phyloP scores from a whole-genome alignment of 1,140 invertebrate species.

The Dermatophagoides farinae region DNA sequence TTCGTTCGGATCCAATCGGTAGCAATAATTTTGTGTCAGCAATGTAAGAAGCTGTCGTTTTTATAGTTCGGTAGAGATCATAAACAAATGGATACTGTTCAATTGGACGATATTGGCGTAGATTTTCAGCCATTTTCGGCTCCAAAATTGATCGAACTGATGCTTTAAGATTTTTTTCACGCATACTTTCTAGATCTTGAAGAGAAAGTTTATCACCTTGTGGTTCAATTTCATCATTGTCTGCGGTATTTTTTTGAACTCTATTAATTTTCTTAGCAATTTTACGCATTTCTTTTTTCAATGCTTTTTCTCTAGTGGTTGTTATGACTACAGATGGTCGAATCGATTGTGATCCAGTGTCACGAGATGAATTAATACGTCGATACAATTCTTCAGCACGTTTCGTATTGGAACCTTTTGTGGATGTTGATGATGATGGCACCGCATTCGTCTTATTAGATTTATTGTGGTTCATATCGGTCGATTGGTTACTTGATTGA shows the following conservation, averaged over 20 bases:
- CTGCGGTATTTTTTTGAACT: neutral
- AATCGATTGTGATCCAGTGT: neutral
- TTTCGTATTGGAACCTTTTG: neutral
- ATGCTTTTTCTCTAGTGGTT: slow-evolving; percentile 14
- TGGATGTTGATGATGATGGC: neutral
- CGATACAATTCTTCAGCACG: neutral
- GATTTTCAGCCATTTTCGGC: slow-evolving; percentile 23
- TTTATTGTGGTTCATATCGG: neutral
- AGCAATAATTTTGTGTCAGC: slow-evolving; percentile 49
- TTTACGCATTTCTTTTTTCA: slow-evolving; percentile 15
- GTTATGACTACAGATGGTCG: slow-evolving; percentile 11
- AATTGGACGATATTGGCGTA: slow-evolving; percentile 27
- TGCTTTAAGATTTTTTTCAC: neutral
- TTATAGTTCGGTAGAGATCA: slow-evolving; percentile 45
- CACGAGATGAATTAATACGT: neutral
- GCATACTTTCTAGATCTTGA: slow-evolving; percentile 1
- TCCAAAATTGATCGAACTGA: slow-evolving; percentile 21
- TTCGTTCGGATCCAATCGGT: slow-evolving; percentile 49
- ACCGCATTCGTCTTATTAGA: neutral
- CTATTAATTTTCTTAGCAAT: slow-evolving; percentile 15
- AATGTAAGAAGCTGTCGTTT: slow-evolving; percentile 48
- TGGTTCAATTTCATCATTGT: neutral
- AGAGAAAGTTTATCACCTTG: neutral
- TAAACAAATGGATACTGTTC: slow-evolving; percentile 61
- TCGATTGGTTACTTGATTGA: neutral